phyloP scores from a whole-genome alignment of 2,888 invertebrate genomes.

The Lasius fuliginosus region DNA sequence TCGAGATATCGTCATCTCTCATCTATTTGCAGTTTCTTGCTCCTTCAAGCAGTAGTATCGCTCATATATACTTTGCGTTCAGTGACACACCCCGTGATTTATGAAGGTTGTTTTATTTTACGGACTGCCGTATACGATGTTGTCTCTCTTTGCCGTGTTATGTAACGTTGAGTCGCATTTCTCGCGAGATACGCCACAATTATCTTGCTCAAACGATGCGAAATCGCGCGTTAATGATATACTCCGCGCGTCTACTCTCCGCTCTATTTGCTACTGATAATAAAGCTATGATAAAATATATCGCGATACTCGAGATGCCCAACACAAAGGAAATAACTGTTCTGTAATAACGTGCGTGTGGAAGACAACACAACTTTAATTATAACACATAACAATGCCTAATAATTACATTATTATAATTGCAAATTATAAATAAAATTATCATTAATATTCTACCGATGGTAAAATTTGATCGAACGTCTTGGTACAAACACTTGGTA shows the following conservation, averaged over 20 bases:
- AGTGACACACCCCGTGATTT: conserved; percentile 38
- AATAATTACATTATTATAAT: not conserved
- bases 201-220: conserved; percentile 40
- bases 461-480: not conserved
- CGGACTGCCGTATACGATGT: conserved; percentile 18
- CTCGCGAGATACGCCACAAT: conserved; percentile 28
- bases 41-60: conserved; percentile 10
- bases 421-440: not conserved
- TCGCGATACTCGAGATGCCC: conserved; percentile 12
- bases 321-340: not conserved
- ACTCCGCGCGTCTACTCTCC: conserved; percentile 14
- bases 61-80: not conserved
- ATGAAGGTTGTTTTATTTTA: conserved; percentile 38
- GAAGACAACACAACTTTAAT: not conserved
- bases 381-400: not conserved
- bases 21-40: conserved; percentile 47
- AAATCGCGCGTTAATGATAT: conserved; percentile 42
- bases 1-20: conserved; percentile 34
- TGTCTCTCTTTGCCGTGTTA: conserved; percentile 25
- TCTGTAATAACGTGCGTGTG: not conserved
- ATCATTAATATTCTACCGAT: not conserved
- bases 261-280: conserved; percentile 44
- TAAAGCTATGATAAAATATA: conserved; percentile 27
- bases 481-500: not conserved
- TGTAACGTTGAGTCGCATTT: conserved; percentile 39